Evolutionary conservation across 2,888 invertebrate genomes (phyloP).

Genomic region (Orchestes rusci): DNA sequence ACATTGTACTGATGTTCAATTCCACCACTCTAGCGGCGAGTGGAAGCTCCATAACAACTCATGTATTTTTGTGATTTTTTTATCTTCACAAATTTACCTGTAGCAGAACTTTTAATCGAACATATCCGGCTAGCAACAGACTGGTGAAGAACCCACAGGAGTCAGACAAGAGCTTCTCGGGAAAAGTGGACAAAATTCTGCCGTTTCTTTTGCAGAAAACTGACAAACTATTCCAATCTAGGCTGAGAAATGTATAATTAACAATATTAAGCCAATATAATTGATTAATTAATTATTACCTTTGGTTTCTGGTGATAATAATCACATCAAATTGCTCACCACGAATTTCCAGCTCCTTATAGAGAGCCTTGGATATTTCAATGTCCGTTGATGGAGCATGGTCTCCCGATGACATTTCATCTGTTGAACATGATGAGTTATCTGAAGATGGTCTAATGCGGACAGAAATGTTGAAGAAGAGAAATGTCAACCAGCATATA

Average conservation of each 20-base stretch:
- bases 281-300: conserved; percentile 4
- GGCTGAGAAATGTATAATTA: conserved; percentile 21
- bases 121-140: conserved; percentile 44
- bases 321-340: conserved; percentile 38
- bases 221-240: conserved; percentile 30
- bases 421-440: neutral
- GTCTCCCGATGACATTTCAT: too few relatives aligned
- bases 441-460: neutral
- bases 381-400: too few relatives aligned
- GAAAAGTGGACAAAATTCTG: conserved; percentile 44
- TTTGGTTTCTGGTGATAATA: conserved; percentile 33
- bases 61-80: too few relatives aligned
- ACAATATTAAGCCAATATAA: too few relatives aligned
- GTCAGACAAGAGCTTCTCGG: conserved; percentile 47
- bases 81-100: too few relatives aligned
- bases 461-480: too few relatives aligned
- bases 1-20: too few relatives aligned
- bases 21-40: too few relatives aligned
- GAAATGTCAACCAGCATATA: too few relatives aligned
- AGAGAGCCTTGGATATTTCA: conserved; percentile 15
- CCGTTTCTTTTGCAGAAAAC: conserved; percentile 33
- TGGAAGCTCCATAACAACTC: too few relatives aligned
- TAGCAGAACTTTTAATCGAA: conserved; percentile 41
- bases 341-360: conserved; percentile 36
- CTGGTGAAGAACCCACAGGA: conserved; percentile 42